phyloP scores from a whole-genome alignment of 23 tunicate genomes.

The Pegea sp. region DNA sequence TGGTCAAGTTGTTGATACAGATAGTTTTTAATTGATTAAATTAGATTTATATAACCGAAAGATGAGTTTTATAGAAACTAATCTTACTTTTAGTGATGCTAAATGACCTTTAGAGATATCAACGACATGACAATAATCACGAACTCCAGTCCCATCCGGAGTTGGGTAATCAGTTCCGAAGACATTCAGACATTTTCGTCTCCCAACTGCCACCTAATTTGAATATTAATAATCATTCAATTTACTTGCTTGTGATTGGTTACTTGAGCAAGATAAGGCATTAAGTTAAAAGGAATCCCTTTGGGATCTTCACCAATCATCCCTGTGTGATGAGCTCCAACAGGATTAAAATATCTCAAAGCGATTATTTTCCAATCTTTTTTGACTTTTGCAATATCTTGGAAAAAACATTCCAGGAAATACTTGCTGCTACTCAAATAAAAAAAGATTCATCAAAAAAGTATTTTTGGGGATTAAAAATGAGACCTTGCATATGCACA shows the following conservation, averaged over 20 bases:
- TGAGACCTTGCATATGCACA: constrained; percentile 74
- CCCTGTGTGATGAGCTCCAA: constrained; percentile 87
- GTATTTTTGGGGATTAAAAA: neutral
- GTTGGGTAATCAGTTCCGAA: constrained; percentile 84
- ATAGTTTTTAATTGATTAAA: no score
- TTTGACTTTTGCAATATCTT: constrained; percentile 35
- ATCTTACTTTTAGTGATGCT: constrained; percentile 58
- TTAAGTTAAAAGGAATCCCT: constrained; percentile 84
- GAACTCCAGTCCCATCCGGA: constrained; percentile 80
- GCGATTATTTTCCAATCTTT: constrained; percentile 45
- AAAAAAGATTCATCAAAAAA: neutral
- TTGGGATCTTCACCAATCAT: constrained; percentile 88
- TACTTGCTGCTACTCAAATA: constrained; percentile 34
- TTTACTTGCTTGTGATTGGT: neutral
- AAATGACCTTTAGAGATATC: constrained; percentile 85
- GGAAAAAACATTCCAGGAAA: constrained; percentile 48
- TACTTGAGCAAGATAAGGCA: constrained; percentile 91
- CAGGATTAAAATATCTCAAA: constrained; percentile 86
- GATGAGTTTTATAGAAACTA: no score
- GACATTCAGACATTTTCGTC: constrained; percentile 54
- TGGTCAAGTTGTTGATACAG: no score
- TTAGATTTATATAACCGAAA: no score
- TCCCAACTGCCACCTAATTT: constrained; percentile 55
- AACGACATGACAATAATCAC: constrained; percentile 92
- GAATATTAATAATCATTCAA: neutral